A percentile compares a stretch with the other conserved stretches of the same genome.
Conservation (phyloP, 2,113 vertebrate species). For the Ctenodactylus gundi region DNA sequence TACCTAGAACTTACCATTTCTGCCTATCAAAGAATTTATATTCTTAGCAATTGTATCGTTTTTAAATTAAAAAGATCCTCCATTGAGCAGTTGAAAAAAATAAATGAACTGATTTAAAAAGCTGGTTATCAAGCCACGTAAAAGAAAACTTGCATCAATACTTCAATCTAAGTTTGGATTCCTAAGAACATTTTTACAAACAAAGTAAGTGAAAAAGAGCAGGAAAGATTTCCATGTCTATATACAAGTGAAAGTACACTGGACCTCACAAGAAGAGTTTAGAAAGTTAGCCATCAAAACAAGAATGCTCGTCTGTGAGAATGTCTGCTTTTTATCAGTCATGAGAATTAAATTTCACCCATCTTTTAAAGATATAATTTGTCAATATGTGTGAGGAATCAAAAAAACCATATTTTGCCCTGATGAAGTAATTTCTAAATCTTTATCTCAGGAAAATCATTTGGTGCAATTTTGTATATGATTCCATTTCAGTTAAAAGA, state of each 20-base stretch:
- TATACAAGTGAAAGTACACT: background rate
- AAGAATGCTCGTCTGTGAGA: background rate
- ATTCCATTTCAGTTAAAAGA: background rate
- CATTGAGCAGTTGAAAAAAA: background rate
- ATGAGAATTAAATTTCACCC: background rate
- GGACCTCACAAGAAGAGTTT: background rate
- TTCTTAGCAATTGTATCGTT: background rate
- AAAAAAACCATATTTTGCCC: background rate
- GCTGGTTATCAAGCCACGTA: background rate
- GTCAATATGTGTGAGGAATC: background rate
- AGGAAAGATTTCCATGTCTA: background rate
- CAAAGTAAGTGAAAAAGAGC: background rate
- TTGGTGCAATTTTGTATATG: background rate
- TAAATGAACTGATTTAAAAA: background rate
- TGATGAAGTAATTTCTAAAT: background rate
- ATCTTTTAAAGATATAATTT: background rate
- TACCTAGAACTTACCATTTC: background rate
- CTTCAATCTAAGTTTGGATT: background rate
- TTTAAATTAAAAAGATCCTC: background rate
- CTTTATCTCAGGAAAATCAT: background rate
- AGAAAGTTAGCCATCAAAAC: background rate
- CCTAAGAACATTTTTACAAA: background rate
- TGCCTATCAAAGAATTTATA: background rate
- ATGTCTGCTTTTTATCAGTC: background rate
- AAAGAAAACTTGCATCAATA: background rate